Base-by-base conservation (phyloP, 2,888 invertebrate species). In the Limnephilus rhombicus region DNA sequence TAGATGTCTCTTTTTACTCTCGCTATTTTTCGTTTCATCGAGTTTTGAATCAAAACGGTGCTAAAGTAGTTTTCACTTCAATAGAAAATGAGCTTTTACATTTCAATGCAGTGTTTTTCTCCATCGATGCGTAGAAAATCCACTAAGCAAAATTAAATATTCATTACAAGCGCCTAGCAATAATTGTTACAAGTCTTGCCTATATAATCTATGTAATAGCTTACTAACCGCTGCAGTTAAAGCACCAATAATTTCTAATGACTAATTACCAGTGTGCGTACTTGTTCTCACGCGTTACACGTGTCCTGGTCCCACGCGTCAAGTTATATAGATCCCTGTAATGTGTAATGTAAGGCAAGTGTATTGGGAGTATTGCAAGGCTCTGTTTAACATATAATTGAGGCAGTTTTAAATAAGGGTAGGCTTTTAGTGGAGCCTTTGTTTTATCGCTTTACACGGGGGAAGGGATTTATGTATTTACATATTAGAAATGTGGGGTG, bases 361-460 rank as follows among this genome's bases (percentile, higher is more conserved):
- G 86, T 45, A 29, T 13, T 49, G 34, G 53, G 15, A 0, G n/a
- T 18, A 86, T 11, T 49, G n/a, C 86, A 13, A 45, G 41, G 86
- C 86, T 49, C 37, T 41, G 49, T 86, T 86, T 86, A 41, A 41
- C 86, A 86, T 68, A 68, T 86, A 86, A 86, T 86, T 86, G 49
- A 18, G 41, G 86, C 45, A 41, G 7, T 29, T n/a, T 24, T 24
- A 12, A 86, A 29, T 29, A 41, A 49, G 86, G 86, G 83, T 83
- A 37, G 83, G 83, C 83, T 31, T 83, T 31, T 31, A 68, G 53
- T 24, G 53, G 83, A 83, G 83, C 83, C 37, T 83, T 83, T 18
- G 31, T 83, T 83, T 83, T 83, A 83, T 37, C 53, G 53, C 53
- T 68, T 68, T 18, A 15, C 31, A 37, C 4, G 34, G 82, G 83